These are phyloP conservation scores for Phalera bucephala DNA, from an alignment of 2,888 invertebrate species.

Conservation along the genomic window DNA sequence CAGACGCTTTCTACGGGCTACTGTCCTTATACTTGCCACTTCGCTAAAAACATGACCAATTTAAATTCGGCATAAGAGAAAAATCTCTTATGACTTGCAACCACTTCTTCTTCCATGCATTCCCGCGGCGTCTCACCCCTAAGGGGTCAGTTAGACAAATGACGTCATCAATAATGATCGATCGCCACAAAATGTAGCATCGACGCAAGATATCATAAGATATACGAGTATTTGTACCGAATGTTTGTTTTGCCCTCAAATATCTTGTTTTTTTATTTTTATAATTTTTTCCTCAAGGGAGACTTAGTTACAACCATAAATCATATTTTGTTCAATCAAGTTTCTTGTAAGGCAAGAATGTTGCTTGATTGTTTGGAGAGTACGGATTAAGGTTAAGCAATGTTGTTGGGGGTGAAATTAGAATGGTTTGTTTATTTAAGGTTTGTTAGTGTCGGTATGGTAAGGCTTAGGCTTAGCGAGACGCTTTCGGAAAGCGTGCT, in stretches of 20 bases:
- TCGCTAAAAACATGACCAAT: no score
- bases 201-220: conserved; percentile 24
- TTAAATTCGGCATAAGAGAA: no score
- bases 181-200: conserved; percentile 21
- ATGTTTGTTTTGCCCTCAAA: neutral
- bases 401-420: no score
- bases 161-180: conserved; percentile 48
- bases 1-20: no score
- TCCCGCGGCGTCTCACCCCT: conserved; percentile 24
- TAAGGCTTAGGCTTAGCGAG: no score
- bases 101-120: conserved; percentile 14
- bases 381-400: conserved; percentile 4
- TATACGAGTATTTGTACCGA: conserved; percentile 4
- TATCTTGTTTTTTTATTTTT: neutral
- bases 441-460: no score
- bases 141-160: conserved; percentile 51
- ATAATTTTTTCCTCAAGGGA: neutral
- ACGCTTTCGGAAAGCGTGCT: no score
- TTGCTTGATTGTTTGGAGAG: conserved; percentile 1
- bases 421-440: no score
- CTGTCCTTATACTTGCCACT: no score
- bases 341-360: neutral
- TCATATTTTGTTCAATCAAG: conserved; percentile 1
- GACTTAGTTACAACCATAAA: neutral
- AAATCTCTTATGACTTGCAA: conserved; percentile 4